Base-by-base conservation (phyloP, 2,888 invertebrate species). In the Desoria tigrina region DNA sequence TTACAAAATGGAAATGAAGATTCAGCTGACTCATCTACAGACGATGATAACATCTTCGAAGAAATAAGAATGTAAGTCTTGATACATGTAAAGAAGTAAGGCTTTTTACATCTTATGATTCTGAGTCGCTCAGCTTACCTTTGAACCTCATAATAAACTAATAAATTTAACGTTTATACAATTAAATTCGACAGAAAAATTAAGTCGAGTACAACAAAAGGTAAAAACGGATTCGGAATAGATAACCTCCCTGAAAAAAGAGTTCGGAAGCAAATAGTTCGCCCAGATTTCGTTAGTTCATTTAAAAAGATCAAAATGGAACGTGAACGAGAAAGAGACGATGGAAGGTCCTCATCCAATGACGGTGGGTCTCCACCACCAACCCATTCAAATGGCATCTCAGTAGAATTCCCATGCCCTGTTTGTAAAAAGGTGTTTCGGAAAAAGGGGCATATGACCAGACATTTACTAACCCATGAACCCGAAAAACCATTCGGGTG, bases 361-460 rank as follows among this genome's bases (percentile, higher is more conserved):
- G 55, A 55, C 4, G 37, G 55, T 7, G 55, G 18, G 18, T 55
- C 55, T 32, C 27, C 55, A 7, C 28, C 55, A 16, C 18, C 55
- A 9, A 55, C n/a, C n/a, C n/a, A 32, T 26, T 55, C 27, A 18
- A 55, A 55, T 55, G 55, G 37, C 23, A 7, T 16, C 24, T 16
- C 26, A 6, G 51, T 14, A 21, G 55, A 55, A 55, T 55, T 55
- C 21, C 55, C 55, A n/a, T 55, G 51, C 27, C 55, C 55, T n/a
- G 55, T 55, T 9, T 55, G 55, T 55, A 26, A 32, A 32, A 55
- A 55, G 18, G 28, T 55, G 28, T 55, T 55, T 18, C 28, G 55
- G 4, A 55, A 55, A 18, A 55, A 55, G 37, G 55, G 55, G 7
- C 55, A 55, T 32, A 55, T 55, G 55, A 55, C 55, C 28, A 55